These are phyloP conservation scores for Chamaedrilus cognettii DNA, from an alignment of 2,888 invertebrate genomes.

Conservation along the genomic window DNA sequence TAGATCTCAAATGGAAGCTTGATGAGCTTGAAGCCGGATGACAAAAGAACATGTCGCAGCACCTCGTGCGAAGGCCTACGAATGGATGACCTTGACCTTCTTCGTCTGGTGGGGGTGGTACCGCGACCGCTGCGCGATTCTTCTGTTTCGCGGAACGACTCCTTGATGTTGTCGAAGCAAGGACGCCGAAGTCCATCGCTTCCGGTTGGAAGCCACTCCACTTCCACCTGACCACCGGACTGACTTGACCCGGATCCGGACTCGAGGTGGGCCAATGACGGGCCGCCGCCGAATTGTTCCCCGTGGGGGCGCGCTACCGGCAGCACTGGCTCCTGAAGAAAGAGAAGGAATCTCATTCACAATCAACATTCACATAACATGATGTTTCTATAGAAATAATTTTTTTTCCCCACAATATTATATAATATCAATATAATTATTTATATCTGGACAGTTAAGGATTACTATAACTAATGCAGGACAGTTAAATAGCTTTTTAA, in stretches of 20 bases:
- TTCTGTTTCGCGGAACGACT: slow-evolving; percentile 27
- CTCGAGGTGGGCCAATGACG: background rate
- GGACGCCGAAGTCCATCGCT: slow-evolving; percentile 27
- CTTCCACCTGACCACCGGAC: slow-evolving; percentile 21
- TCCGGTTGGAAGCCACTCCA: slow-evolving; percentile 34
- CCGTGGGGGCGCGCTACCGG: slow-evolving; percentile 25
- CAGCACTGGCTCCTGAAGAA: slow-evolving; percentile 33
- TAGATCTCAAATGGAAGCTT: slow-evolving; percentile 35
- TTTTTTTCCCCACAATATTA: too few relatives aligned
- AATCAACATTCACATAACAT: too few relatives aligned
- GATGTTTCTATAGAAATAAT: too few relatives aligned
- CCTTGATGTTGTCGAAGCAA: slow-evolving; percentile 38
- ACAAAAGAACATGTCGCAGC: slow-evolving; percentile 31
- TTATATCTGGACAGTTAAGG: too few relatives aligned
- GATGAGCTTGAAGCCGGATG: slow-evolving; percentile 38
- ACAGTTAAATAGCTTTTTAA: too few relatives aligned
- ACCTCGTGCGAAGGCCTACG: slow-evolving; percentile 25
- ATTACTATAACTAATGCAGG: too few relatives aligned
- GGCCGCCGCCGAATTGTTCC: background rate
- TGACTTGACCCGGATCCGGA: background rate
- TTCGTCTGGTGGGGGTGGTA: background rate
- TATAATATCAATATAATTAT: too few relatives aligned
- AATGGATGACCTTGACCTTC: slow-evolving; percentile 21
- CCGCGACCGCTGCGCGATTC: slow-evolving; percentile 8
- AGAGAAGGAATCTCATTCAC: too few relatives aligned